Base-by-base conservation (phyloP, 2,113 vertebrate species). In the Arenaria interpres region DNA sequence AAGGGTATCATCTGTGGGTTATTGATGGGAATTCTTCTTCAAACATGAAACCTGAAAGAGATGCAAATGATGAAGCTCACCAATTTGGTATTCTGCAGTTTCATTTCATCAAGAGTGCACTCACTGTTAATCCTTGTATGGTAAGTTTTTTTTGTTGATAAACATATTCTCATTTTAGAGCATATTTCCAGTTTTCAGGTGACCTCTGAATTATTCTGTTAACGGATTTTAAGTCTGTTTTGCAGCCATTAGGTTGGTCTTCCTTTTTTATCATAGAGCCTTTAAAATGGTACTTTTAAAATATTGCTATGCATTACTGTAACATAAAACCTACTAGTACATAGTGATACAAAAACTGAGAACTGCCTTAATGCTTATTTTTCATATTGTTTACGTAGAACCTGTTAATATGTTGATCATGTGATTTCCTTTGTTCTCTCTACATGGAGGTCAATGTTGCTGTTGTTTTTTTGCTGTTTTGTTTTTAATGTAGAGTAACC, bases 81-180 rank as follows among this genome's bases (percentile, higher is more conserved):
- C 98, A 98, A 11, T 98, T 98, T 32, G 98, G 99, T 85, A 99
- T 99, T 91, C 98, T 99, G 88, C 99, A 99, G 41, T 99, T 99
- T 96, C 99, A 99, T 94, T 99, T 99, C 97, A 99, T 99, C 95
- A 99, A 99, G 98, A 99, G 99, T 83, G 99, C 99, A 22, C 99
- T 99, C 97, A 99, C 99, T 19, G 99, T 99, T 95, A 99, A 99
- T 95, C 99, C 99, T 75, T 99, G 99, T 98, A 99, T 99, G 98
- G 99, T 99, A 98, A 98, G 99, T 5, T 14, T 5, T 97, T 62
- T 67, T 63, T 79, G 43, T 69, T 77, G 62, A 69, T 87, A 87
- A 84, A 28, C 35, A 41, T 33, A 46, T 35, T 12, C 4, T 50
- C 88, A 39, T 59, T 94, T 88, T 89, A 62, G 41, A 79, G 19